Base-by-base conservation (phyloP, 2,888 invertebrate species). In the Diaperis boleti region DNA sequence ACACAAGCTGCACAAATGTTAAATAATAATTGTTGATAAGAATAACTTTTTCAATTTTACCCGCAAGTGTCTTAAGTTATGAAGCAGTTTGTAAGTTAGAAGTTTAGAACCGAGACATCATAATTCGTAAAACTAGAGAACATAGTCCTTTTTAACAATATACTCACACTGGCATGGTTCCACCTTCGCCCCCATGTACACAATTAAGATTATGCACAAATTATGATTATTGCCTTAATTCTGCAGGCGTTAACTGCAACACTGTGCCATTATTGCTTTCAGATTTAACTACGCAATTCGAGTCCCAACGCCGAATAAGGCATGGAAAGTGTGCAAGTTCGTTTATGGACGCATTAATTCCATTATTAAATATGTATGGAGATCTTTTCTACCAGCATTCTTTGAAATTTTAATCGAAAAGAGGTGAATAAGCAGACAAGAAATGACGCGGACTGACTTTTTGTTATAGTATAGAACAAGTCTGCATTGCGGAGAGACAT, bases 401-500 rank as follows among this genome's bases (percentile, higher is more conserved):
- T 54, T 17, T 41, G 41, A 41, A 17, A 41, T 45, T 54, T 45
- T 45, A 35, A n/a, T 22, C 37, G 37, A 17, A 44, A 47, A 20
- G 57, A 57, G 35, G 22, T 44, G 35, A 52, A 52, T 52, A 52
- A 52, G 37, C 37, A 52, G 20, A 49, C 33, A 13, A 37, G 37
- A 37, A 52, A 52, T 52, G 45, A 57, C 57, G 45, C 15, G 31
- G 31, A 45, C 37, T 59, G 13, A 14, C 37, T 47, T 59, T 59
- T 59, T 59, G n/a, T 47, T 31, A 26, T 47, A 14, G 57, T 44
- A 45, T 35, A 59, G 49, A 49, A 59, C 59, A 49, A 49, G 59
- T 66, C 69, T 69, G 72, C 69, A 72, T 68, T 72, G 69, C 69
- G 39, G 65, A 68, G 56, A 60, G 69, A 69, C 69, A 62, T 70